A percentile compares a stretch with the other conserved stretches of the same genome.
phyloP scores from a whole-genome alignment of 2,888 invertebrate species.

The Eupithecia vulgata region DNA sequence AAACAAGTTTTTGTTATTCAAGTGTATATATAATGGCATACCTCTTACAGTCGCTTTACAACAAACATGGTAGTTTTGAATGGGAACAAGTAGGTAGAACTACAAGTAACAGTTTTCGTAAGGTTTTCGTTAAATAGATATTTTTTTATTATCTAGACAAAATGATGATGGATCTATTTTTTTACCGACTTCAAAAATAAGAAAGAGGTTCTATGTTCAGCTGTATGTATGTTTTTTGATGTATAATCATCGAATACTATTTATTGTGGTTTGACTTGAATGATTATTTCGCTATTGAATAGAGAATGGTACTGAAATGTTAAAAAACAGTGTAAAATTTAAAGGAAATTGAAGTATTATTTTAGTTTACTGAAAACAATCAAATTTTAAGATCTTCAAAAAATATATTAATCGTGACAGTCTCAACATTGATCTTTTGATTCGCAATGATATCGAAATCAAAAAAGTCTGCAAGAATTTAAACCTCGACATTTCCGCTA shows the following conservation, averaged over 20 bases:
- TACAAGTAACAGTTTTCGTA: neutral
- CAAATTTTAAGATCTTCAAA: neutral
- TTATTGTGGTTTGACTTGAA: too few relatives aligned
- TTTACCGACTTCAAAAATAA: neutral
- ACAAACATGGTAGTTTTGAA: neutral
- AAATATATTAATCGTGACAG: neutral
- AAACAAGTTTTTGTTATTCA: neutral
- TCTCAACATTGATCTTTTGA: constrained; percentile 3
- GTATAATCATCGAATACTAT: too few relatives aligned
- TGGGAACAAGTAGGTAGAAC: neutral
- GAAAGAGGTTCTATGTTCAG: too few relatives aligned
- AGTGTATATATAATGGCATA: neutral
- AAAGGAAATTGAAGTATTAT: too few relatives aligned
- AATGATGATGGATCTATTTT: neutral
- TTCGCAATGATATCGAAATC: neutral
- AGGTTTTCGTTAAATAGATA: too few relatives aligned
- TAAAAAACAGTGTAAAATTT: too few relatives aligned
- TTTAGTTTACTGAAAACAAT: neutral
- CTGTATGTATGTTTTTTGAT: too few relatives aligned
- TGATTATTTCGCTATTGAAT: too few relatives aligned
- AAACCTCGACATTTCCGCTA: constrained; percentile 28
- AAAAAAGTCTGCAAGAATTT: constrained; percentile 16
- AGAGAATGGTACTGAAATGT: too few relatives aligned
- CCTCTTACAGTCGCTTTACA: neutral
- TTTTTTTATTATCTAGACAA: too few relatives aligned